Conservation (phyloP, 2,113 vertebrate species). For the Ciconia boyciana region DNA sequence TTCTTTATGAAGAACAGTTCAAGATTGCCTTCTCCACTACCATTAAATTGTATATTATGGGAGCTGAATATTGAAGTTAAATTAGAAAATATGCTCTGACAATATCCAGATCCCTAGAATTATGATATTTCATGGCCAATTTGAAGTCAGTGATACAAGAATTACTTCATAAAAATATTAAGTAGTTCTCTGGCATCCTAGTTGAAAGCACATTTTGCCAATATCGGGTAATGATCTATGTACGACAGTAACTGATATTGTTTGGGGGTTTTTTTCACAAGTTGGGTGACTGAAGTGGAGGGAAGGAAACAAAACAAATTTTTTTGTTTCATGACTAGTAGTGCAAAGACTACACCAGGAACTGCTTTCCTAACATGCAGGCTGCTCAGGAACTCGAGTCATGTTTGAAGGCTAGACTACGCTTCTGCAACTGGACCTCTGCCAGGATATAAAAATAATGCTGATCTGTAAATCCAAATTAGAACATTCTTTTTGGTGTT, state of each 20-base stretch:
- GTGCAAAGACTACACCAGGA: background rate
- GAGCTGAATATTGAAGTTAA: slow-evolving; percentile 8
- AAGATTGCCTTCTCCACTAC: slow-evolving; percentile 15
- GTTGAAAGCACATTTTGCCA: background rate
- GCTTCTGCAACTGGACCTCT: background rate
- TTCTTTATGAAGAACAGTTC: slow-evolving; percentile 6
- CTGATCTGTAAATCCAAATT: background rate
- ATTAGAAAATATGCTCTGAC: slow-evolving; percentile 4
- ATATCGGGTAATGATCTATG: background rate
- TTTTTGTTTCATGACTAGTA: background rate
- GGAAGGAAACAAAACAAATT: background rate
- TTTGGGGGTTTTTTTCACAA: background rate
- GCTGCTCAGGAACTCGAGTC: background rate
- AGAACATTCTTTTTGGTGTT: background rate
- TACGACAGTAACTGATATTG: accelerated
- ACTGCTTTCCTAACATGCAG: background rate
- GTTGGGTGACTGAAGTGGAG: background rate
- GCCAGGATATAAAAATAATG: background rate
- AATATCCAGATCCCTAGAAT: slow-evolving; percentile 1
- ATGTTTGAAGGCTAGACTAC: background rate
- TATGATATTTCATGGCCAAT: slow-evolving; percentile 30
- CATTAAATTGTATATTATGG: background rate
- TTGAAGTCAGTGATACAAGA: slow-evolving; percentile 12
- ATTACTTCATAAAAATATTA: background rate
- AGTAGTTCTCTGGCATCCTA: background rate